Evolutionary conservation across 35 echinoderm and acorn worm genomes (phyloP).

Genomic region (Heliocidaris erythrogramma): DNA sequence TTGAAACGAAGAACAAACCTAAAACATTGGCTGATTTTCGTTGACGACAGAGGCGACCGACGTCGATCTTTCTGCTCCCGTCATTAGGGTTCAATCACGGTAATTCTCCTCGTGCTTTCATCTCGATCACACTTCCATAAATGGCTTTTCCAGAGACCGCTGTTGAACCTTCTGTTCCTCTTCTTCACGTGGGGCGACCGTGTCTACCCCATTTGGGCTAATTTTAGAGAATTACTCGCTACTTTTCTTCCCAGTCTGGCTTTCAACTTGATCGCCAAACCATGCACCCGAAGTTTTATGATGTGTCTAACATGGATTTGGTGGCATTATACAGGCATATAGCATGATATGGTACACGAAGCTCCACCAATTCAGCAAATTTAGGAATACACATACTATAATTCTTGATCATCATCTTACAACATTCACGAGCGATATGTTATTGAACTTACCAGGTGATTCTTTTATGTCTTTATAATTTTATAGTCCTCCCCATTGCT

Average conservation of each 20-base stretch:
- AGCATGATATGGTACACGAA: neutral
- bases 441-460: too few species aligned
- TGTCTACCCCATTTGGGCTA: slow-evolving; percentile 34
- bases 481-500: too few species aligned
- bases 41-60: neutral
- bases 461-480: too few species aligned
- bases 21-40: neutral
- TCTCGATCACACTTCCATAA: slow-evolving; percentile 24
- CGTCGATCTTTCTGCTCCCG: neutral
- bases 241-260: slow-evolving; percentile 21
- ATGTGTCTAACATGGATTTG: neutral
- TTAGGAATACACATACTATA: too few species aligned
- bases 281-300: neutral
- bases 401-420: neutral
- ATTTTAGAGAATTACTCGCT: slow-evolving; percentile 43
- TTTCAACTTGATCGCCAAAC: neutral
- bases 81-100: slow-evolving; percentile 22
- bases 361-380: too few species aligned
- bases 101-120: neutral
- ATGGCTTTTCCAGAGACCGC: slow-evolving; percentile 14
- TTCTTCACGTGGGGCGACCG: neutral
- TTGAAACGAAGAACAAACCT: neutral
- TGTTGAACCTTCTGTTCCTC: neutral
- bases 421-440: neutral
- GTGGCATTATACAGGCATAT: neutral